Percentiles rank a stretch among this genome's conserved stretches.
phyloP scores from a whole-genome alignment of 1,140 invertebrate genomes.

The Galleria mellonella region DNA sequence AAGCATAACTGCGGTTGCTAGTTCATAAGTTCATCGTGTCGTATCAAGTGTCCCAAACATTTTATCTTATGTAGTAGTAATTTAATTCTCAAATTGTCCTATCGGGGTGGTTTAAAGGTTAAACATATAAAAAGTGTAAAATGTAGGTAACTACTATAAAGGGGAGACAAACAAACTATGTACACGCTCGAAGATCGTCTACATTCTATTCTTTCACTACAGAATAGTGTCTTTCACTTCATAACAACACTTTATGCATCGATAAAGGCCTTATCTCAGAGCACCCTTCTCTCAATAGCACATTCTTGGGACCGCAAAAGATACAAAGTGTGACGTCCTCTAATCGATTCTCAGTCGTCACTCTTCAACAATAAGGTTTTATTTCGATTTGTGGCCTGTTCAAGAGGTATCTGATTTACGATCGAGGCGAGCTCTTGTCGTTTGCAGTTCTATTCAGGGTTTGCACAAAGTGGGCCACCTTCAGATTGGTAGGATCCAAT shows the following conservation, averaged over 20 bases:
- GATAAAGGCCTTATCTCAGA: constrained; percentile 57
- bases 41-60: too few species aligned
- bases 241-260: constrained; percentile 65
- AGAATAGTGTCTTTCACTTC: constrained; percentile 36
- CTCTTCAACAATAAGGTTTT: constrained; percentile 21
- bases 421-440: constrained; percentile 43
- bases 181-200: too few species aligned
- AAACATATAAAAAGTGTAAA: too few species aligned
- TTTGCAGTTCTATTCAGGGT: constrained; percentile 40
- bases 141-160: too few species aligned
- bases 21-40: too few species aligned
- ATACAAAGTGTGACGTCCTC: constrained; percentile 28
- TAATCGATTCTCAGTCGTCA: constrained; percentile 30
- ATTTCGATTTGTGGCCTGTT: constrained; percentile 15
- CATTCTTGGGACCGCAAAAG: constrained; percentile 40
- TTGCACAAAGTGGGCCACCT: constrained; percentile 52
- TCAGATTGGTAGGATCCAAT: constrained; percentile 31
- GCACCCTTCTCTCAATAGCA: constrained; percentile 56
- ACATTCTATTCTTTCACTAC: constrained; percentile 10
- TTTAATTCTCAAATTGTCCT: too few species aligned
- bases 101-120: too few species aligned
- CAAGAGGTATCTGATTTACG: constrained; percentile 49
- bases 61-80: too few species aligned
- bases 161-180: too few species aligned
- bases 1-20: too few species aligned